These are phyloP conservation scores for Alfaro cultratus DNA, from an alignment of 2,797 vertebrate species.

Conservation along the genomic window DNA sequence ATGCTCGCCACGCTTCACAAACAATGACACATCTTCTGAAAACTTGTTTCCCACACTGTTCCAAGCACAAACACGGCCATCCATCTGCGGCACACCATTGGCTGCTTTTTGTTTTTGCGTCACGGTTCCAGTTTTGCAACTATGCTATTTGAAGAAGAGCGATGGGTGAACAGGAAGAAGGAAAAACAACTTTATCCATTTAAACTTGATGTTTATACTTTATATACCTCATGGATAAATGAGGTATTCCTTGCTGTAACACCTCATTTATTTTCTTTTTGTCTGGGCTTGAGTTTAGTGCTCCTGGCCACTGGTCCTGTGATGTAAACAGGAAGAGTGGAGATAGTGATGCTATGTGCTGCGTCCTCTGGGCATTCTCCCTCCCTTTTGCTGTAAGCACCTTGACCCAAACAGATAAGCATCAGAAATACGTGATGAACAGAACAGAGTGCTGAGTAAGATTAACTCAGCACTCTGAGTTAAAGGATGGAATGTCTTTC, in stretches of 20 bases:
- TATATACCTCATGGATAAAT: no score
- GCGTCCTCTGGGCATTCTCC: constrained; percentile 59
- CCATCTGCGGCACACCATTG: neutral
- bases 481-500: constrained; percentile 18
- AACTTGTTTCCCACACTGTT: neutral
- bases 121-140: constrained; percentile 26
- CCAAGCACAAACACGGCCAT: neutral
- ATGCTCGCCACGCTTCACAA: neutral
- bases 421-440: constrained; percentile 51
- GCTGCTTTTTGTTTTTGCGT: neutral
- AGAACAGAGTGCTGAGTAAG: constrained; percentile 17
- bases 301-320: constrained; percentile 25
- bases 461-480: neutral
- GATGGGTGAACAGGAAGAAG: constrained; percentile 12
- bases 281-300: constrained; percentile 20
- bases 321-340: constrained; percentile 71
- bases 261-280: constrained; percentile 17
- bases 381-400: constrained; percentile 62
- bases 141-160: neutral
- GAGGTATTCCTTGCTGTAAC: constrained; percentile 18
- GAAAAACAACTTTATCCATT: neutral
- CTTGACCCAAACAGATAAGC: constrained; percentile 59
- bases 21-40: neutral
- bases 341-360: constrained; percentile 62
- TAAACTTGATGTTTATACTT: no score